phyloP scores from a whole-genome alignment of 1,140 invertebrate genomes.

The Polypedilum pembai region DNA sequence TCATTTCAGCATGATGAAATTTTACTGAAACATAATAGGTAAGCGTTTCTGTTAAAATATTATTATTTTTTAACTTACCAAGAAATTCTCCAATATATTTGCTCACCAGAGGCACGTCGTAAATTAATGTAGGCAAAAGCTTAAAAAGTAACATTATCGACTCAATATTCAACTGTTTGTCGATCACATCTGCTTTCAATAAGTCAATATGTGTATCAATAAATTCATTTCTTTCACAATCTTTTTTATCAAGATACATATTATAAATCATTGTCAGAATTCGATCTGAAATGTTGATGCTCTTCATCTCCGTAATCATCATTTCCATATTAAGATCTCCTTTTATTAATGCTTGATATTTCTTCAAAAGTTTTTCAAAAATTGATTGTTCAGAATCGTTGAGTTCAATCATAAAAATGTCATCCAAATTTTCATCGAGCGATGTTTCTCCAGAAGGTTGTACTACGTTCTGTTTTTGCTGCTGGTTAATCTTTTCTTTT shows the following conservation, averaged over 20 bases:
- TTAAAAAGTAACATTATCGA: background rate
- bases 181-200: background rate
- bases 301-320: background rate
- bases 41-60: too few relatives aligned
- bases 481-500: background rate
- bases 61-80: too few relatives aligned
- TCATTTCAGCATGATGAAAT: background rate
- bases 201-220: background rate
- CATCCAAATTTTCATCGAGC: background rate
- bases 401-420: background rate
- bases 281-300: background rate
- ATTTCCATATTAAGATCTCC: background rate
- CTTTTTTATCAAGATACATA: background rate
- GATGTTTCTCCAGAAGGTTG: background rate
- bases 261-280: background rate
- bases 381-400: background rate
- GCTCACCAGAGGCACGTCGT: background rate
- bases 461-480: background rate
- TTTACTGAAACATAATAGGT: background rate
- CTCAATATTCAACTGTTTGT: background rate
- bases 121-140: background rate
- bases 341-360: background rate
- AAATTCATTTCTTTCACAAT: background rate
- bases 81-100: background rate
- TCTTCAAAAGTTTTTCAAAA: background rate